These are phyloP conservation scores for Donacobius atricapilla DNA, from an alignment of 2,113 vertebrate species.

Conservation along the genomic window DNA sequence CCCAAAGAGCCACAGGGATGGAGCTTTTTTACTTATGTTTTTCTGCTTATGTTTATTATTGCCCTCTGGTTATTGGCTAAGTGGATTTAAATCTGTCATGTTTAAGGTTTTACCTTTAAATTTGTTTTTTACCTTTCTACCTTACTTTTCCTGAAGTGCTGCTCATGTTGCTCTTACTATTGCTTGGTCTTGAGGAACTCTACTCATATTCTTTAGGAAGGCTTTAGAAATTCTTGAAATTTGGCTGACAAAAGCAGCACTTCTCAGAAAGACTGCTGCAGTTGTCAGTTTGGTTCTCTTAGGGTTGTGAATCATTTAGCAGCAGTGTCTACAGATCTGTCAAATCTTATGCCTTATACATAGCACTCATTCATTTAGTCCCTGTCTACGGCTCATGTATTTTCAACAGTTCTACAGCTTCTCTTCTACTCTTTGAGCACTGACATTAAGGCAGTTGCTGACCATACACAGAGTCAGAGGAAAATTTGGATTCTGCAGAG, in stretches of 20 bases:
- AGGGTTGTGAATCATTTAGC: neutral
- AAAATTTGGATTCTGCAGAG: neutral
- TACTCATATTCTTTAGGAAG: neutral
- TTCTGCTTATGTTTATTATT: neutral
- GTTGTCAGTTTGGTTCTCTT: neutral
- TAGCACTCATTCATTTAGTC: neutral
- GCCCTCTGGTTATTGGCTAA: neutral
- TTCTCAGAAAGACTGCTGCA: neutral
- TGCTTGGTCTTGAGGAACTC: neutral
- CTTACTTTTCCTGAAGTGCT: neutral
- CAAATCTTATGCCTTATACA: constrained; percentile 14
- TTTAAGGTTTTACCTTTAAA: neutral
- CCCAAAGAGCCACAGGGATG: neutral
- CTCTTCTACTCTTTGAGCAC: neutral
- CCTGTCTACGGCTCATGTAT: neutral
- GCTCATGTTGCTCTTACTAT: neutral
- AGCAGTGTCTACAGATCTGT: neutral
- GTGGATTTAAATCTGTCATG: neutral
- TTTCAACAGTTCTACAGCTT: constrained; percentile 8
- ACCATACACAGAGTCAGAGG: neutral
- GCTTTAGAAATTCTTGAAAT: neutral
- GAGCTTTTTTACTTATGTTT: neutral
- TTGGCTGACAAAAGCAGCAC: neutral
- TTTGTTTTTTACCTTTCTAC: neutral
- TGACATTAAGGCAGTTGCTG: neutral